Evolutionary conservation across 2,797 vertebrate species (phyloP), one percentile per base, ranked within the genome.

Genomic region (Cichlasoma orientale): DNA sequence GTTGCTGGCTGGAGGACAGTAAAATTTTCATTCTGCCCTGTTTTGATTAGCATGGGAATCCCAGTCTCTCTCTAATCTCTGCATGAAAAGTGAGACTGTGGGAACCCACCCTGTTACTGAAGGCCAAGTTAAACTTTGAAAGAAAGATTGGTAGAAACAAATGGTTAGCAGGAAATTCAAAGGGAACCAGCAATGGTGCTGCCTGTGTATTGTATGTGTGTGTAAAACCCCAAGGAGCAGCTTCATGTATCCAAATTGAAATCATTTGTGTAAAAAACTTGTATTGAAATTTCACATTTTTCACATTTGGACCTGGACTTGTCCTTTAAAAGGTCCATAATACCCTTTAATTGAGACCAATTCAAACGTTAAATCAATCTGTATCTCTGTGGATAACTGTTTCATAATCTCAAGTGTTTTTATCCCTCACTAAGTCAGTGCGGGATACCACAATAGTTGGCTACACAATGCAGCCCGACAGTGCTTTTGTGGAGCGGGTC

Each of bases 381-480:
- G 66, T 85, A 86, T 82, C 66, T 77, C 70, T 61, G 36, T 78
- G 54, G 18, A 80, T 1, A 36, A 18, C 52, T 79, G 41, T 84
- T 90, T 80, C 72, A 86, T 83, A 84, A 87, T 79, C 78, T 70
- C 72, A 66, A 72, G 19, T 77, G 80, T 74, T 31, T 57, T 83
- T 70, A 80, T 91, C 63, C 74, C 56, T 70, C 77, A 68, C 31
- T 58, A 73, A 74, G 5, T 73, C 59, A 19, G 9, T 77, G 73
- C 53, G 69, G 72, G 56, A 74, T 38, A 75, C 76, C 88, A 90
- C 87, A 91, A 87, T 87, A 77, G 86, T 71, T 80, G 38, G 73
- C 72, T 36, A 76, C 78, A 92, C 89, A 91, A 92, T 83, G 75
- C 75, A 73, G 50, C 78, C 87, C 80, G 89, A 82, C 90, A 70